Percentiles rank a stretch among this genome's conserved stretches.
Conservation (phyloP, 2,888 invertebrate genomes). For the Noctua janthina region DNA sequence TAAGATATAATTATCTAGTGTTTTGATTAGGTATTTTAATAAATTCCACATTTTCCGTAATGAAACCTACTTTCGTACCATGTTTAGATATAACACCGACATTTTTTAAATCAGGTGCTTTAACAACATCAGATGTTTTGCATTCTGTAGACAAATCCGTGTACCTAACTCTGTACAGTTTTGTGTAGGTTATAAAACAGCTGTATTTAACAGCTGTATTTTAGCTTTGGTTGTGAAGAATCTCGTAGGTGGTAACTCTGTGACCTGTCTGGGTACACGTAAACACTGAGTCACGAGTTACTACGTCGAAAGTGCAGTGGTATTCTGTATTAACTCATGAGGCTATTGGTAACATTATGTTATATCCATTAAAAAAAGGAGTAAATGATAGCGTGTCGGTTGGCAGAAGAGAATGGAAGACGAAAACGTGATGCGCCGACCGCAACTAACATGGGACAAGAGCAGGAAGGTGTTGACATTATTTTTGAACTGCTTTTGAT, state of each 20-base stretch:
- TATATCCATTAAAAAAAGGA: neutral
- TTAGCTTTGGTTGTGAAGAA: slow-evolving; percentile 32
- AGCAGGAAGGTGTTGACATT: too few relatives aligned
- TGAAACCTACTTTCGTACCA: slow-evolving; percentile 8
- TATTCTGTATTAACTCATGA: slow-evolving; percentile 25
- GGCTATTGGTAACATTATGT: neutral
- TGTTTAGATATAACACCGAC: slow-evolving; percentile 13
- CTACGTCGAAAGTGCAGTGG: neutral
- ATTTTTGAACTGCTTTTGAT: neutral
- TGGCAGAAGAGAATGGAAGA: too few relatives aligned
- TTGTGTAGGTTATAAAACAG: slow-evolving; percentile 35
- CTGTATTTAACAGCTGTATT: slow-evolving; percentile 23
- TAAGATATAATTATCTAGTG: neutral
- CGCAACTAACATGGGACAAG: too few relatives aligned
- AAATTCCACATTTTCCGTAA: slow-evolving; percentile 9
- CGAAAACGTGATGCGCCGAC: too few relatives aligned
- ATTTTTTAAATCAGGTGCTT: slow-evolving; percentile 20
- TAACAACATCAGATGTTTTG: slow-evolving; percentile 1
- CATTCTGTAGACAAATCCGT: slow-evolving; percentile 14
- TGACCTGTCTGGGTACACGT: slow-evolving; percentile 45
- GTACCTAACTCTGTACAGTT: neutral
- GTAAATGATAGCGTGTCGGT: too few relatives aligned
- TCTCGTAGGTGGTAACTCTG: slow-evolving; percentile 27
- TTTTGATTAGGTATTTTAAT: neutral
- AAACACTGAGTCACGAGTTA: slow-evolving; percentile 47